Evolutionary conservation across 2,797 vertebrate genomes (phyloP), one percentile per base, ranked within the genome.

Genomic region (Limnodromus scolopaceus): DNA sequence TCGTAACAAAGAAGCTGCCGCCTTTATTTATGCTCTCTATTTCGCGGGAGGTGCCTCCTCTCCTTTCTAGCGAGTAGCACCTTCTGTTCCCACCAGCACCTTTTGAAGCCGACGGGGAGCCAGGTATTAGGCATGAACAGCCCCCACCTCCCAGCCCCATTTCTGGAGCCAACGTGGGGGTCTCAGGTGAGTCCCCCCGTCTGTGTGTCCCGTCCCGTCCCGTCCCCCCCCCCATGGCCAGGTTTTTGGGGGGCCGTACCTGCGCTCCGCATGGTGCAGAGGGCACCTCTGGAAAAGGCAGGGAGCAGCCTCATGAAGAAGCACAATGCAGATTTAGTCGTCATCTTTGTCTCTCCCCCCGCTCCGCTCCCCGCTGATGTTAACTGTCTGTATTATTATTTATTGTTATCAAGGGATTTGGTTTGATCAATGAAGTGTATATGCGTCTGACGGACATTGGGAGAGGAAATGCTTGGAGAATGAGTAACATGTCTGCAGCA

Each of bases 401-500:
- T 95, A 91, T 96, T 92, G 78, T 96, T 93, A 96, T 93, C 66
- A 78, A 93, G 94, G 94, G 93, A 89, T 92, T 95, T 68, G 92
- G 92, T 91, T 82, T 93, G 95, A 96, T 97, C 94, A 91, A 92
- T 94, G 96, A 96, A 96, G 96, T 95, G 92, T 96, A 57, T 93
- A 65, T 96, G 84, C 68, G 78, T 87, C 96, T 93, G 91, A 93
- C 65, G 76, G 96, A 95, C 96, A 88, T 87, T 70, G 8, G 80
- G 92, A 46, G 81, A 90, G 92, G 92, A 96, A 96, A 96, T 91
- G 94, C 94, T 94, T 96, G 94, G 86, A 84, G 94, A 96, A 94
- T 94, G 94, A 96, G 93, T 88, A 96, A 97, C 95, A 95, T 97
- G 93, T 95, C 96, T 97, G 95, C 96, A 91, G 90, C 6, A 54